phyloP scores from a whole-genome alignment of 2,888 invertebrate species.

The Amiota minor region DNA sequence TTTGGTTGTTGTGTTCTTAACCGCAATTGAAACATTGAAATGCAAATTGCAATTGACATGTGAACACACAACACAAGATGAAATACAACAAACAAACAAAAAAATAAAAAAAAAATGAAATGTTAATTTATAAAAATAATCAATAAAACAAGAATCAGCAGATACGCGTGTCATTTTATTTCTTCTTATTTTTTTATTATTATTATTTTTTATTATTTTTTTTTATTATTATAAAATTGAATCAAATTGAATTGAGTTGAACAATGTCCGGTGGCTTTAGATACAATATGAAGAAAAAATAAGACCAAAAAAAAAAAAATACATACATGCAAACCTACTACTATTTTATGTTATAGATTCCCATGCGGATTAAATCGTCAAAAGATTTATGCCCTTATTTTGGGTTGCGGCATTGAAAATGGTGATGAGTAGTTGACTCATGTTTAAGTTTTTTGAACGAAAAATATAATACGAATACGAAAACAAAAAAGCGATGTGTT shows the following conservation, averaged over 20 bases:
- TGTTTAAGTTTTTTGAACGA: too few species aligned
- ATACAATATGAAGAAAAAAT: neutral
- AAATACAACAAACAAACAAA: slow-evolving; percentile 2
- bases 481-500: too few species aligned
- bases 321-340: too few species aligned
- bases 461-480: too few species aligned
- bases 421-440: too few species aligned
- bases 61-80: slow-evolving; percentile 24
- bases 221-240: too few species aligned
- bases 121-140: neutral
- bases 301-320: too few species aligned
- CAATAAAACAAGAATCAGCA: too few species aligned
- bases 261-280: neutral
- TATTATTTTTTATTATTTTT: too few species aligned
- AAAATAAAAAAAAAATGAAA: neutral
- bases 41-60: slow-evolving; percentile 27
- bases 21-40: slow-evolving; percentile 23
- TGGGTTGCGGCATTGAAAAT: neutral
- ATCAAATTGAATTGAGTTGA: too few species aligned
- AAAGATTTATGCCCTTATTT: slow-evolving; percentile 58
- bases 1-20: slow-evolving; percentile 13
- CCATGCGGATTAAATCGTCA: slow-evolving; percentile 63
- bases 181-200: too few species aligned
- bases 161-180: too few species aligned
- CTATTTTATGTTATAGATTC: slow-evolving; percentile 46